Evolutionary conservation across 1,140 invertebrate species (phyloP), one percentile per base, ranked within the genome.

Genomic region (Aphelinus atriplicis): DNA sequence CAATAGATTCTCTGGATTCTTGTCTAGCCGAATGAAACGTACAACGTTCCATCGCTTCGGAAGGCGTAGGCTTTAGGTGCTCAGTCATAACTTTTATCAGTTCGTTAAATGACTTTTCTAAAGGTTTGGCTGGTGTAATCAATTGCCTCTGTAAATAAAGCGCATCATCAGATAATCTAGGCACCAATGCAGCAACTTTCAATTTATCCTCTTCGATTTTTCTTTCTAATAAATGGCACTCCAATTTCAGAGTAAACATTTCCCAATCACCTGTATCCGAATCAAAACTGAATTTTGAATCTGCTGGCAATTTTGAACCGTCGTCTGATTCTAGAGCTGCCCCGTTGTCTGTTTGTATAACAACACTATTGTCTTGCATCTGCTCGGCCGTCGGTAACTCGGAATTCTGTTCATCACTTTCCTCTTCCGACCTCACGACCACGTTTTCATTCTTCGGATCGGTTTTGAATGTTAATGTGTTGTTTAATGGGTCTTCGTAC

Each of bases 31-130:
- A 70, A 3, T 80, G 77, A 63, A 84, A 83, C n/a, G 81, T 79
- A 58, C 81, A 82, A 45, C 81, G 45, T 66, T 84, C 83, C 50
- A 82, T 81, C 26, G 81, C 78, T 63, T 81, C 80, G 0, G 80
- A 84, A 1, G 26, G 26, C 26, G 26, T 26, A 26, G 80, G 75
- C 70, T 80, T 76, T 45, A 83, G 56, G 64, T 83, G 79, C 1
- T 83, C 62, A 9, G 64, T 72, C 58, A 84, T 77, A 1, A 82
- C 50, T 46, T 70, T 74, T 10, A 81, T 77, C 48, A 81, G 57
- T 42, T 81, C 78, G 1, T 7, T 73, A 56, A 76, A 83, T 3
- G 71, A 72, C 51, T 79, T 77, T 9, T 72, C 60, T 72, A 79
- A 74, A 1, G 77, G 78, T 10, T 79, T 73, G 3, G 57, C 10